phyloP scores from a whole-genome alignment of 2,888 invertebrate genomes.

The Nezara viridula region DNA sequence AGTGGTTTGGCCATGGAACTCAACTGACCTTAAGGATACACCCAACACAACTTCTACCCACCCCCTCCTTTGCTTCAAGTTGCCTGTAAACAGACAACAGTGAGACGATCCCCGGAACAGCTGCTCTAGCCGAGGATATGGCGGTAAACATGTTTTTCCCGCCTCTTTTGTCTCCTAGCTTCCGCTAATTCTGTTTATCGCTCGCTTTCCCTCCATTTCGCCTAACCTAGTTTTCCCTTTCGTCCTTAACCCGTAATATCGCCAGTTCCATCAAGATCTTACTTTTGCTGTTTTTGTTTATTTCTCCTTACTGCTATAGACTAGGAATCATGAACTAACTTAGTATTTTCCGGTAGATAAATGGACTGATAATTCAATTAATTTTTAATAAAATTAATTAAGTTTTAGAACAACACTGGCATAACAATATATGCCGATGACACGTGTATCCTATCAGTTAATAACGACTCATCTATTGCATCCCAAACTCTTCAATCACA shows the following conservation, averaged over 20 bases:
- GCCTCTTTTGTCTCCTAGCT: conserved; percentile 53
- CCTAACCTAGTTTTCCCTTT: conserved; percentile 23
- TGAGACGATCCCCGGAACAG: not conserved
- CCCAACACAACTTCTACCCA: not conserved
- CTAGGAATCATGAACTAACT: too few relatives aligned
- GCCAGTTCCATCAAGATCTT: not conserved
- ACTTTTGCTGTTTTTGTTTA: not conserved
- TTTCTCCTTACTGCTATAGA: not conserved
- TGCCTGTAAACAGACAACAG: not conserved
- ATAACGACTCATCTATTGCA: too few relatives aligned
- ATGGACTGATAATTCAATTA: too few relatives aligned
- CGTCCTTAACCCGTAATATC: not conserved
- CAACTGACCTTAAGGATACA: not conserved
- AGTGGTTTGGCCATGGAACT: not conserved
- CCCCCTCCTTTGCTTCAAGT: not conserved
- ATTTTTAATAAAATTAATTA: too few relatives aligned
- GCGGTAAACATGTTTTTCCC: conserved; percentile 58
- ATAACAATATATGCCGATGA: too few relatives aligned
- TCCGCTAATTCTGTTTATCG: conserved; percentile 46
- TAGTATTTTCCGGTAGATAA: too few relatives aligned
- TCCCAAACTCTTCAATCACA: too few relatives aligned
- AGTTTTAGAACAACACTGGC: too few relatives aligned
- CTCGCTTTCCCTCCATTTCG: not conserved
- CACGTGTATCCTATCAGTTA: too few relatives aligned
- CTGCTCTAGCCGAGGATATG: not conserved